A percentile compares a stretch with the other conserved stretches of the same genome.
phyloP scores from a whole-genome alignment of 2,888 invertebrate genomes.

The Cheilosia variabilis region DNA sequence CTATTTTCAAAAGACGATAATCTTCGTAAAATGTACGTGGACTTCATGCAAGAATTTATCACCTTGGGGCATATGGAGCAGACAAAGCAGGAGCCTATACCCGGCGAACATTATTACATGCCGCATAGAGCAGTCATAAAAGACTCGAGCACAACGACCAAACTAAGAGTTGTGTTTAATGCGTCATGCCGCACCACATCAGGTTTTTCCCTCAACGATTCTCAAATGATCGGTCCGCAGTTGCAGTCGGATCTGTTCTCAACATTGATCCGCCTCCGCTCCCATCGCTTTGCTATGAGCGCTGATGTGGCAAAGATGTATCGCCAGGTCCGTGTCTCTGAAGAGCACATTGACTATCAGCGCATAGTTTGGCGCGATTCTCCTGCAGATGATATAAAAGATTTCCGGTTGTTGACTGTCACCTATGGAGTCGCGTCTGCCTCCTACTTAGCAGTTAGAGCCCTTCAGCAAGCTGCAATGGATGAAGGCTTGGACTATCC shows the following conservation, averaged over 20 bases:
- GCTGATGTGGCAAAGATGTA: slow-evolving; percentile 2
- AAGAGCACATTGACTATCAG: background rate
- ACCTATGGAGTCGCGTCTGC: background rate
- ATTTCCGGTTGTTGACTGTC: background rate
- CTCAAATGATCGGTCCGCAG: slow-evolving; percentile 16
- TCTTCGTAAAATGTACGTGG: slow-evolving; percentile 17
- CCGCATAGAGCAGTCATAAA: background rate
- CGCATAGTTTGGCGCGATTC: background rate
- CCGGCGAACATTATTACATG: slow-evolving; percentile 25
- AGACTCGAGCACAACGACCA: background rate
- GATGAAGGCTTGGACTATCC: slow-evolving; percentile 2
- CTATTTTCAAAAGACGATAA: slow-evolving; percentile 9
- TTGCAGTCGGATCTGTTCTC: slow-evolving; percentile 41
- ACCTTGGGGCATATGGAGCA: slow-evolving; percentile 17
- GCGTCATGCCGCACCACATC: slow-evolving; percentile 22
- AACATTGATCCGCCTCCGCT: background rate
- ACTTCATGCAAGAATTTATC: slow-evolving; percentile 32
- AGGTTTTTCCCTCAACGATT: slow-evolving; percentile 17
- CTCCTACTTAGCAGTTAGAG: slow-evolving; percentile 8
- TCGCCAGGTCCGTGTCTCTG: background rate
- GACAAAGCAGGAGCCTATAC: background rate
- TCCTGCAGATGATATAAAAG: background rate
- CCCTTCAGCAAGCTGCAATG: slow-evolving; percentile 38
- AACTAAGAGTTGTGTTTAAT: slow-evolving; percentile 46
- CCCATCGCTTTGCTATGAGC: background rate